Percentiles rank a stretch among this genome's conserved stretches.
phyloP scores from a whole-genome alignment of 2,113 vertebrate genomes.

The Corythaeola cristata region DNA sequence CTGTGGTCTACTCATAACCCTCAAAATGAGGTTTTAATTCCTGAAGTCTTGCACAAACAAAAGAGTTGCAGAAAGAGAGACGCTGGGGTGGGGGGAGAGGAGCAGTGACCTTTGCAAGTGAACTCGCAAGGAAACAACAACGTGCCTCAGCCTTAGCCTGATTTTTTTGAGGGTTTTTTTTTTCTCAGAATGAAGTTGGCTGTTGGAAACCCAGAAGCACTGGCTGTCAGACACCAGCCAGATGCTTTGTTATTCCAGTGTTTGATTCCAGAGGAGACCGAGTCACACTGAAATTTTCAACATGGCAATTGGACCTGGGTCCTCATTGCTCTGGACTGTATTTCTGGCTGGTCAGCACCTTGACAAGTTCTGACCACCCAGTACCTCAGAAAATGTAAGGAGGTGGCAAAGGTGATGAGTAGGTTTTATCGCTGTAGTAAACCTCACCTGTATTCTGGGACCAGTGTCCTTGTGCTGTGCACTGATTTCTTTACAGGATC shows the following conservation, averaged over 20 bases:
- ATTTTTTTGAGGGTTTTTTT: background rate
- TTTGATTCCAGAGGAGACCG: background rate
- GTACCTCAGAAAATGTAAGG: background rate
- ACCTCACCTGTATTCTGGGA: background rate
- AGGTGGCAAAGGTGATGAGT: background rate
- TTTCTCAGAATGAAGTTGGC: background rate
- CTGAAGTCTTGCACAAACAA: slow-evolving; percentile 51
- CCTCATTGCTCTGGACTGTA: background rate
- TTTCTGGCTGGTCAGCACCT: background rate
- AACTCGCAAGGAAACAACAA: slow-evolving; percentile 26
- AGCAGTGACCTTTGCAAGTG: slow-evolving; percentile 49
- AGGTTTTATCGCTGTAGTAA: background rate
- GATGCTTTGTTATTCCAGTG: background rate
- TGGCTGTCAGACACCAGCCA: background rate
- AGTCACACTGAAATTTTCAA: background rate
- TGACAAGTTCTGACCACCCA: background rate
- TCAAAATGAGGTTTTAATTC: slow-evolving; percentile 63
- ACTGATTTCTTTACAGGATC: background rate
- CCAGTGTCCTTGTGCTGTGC: background rate
- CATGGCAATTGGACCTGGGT: background rate
- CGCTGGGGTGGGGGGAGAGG: background rate
- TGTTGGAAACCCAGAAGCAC: slow-evolving; percentile 20
- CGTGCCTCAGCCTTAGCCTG: background rate
- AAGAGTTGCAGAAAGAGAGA: slow-evolving; percentile 4
- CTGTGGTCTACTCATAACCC: slow-evolving; percentile 39